Base-by-base conservation (phyloP, 2,797 vertebrate species). In the Pseudopleuronectes americanus region DNA sequence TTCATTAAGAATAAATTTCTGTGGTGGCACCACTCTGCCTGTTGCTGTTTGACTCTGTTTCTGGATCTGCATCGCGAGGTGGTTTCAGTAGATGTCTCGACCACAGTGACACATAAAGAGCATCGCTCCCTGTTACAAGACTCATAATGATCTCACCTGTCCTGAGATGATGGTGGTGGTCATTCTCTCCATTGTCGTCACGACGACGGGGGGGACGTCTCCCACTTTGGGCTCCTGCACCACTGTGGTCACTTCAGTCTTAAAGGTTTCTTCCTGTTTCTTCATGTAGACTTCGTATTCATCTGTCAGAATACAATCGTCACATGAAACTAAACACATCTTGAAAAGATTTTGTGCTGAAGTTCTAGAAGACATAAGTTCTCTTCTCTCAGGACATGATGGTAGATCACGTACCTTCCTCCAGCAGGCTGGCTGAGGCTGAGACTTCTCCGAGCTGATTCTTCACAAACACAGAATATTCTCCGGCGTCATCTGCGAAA, bases 401-500 rank as follows among this genome's bases (percentile, higher is more conserved):
- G 6, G 43, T 13, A 26, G n/a, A 28, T 52, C 19, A 16, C 38
- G 0, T 71, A 99, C 98, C 96, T 97, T 99, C 98, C 77, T 97
- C 97, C 70, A 99, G 88, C 71, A 99, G 95, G 80, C 80, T 94
- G 84, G 93, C 92, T 12, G 95, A 95, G 52, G 96, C 96, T 52
- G 96, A 97, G 64, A 90, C 94, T 92, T 99, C 98, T 83, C 98
- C 98, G 0, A 94, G 92, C 78, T 94, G 94, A 79, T 99, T 99
- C 86, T 95, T 97, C 81, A 95, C 93, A 88, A 96, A 94, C 76
- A 98, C 79, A 0, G 95, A 94, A 83, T 99, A 99, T 85, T 99
- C 97, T 93, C 98, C 98, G 41, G 98, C 98, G 71, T 99, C 98
- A 2, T 99, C 98, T 0, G 97, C 95, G 64, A 99, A 99, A 36